A percentile compares a stretch with the other conserved stretches of the same genome.
These are phyloP conservation scores for Ifrita kowaldi DNA, from an alignment of 2,113 vertebrate genomes.

Conservation along the genomic window DNA sequence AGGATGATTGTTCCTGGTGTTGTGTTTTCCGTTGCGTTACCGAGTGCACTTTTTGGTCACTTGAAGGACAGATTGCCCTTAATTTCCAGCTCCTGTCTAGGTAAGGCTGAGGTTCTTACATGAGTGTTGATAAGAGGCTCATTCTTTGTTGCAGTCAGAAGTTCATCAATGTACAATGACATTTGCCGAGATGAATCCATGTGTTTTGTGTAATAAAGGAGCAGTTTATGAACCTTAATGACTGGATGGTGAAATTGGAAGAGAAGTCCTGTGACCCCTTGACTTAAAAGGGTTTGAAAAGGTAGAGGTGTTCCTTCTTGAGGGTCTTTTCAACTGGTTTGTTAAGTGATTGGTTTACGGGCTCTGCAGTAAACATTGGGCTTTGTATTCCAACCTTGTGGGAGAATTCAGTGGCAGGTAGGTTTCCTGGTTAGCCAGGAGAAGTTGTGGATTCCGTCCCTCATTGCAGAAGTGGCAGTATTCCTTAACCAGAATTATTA, in stretches of 20 bases:
- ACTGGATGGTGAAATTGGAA: not conserved
- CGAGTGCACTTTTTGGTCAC: not conserved
- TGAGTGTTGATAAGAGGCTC: not conserved
- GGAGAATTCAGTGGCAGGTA: not conserved
- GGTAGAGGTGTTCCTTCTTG: not conserved
- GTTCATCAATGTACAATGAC: not conserved
- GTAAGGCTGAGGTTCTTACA: not conserved
- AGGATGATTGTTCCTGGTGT: not conserved
- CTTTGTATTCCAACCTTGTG: not conserved
- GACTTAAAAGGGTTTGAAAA: not conserved
- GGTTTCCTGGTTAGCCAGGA: not conserved
- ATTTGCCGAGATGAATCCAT: not conserved
- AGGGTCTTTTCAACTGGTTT: not conserved
- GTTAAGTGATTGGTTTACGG: not conserved
- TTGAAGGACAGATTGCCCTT: not conserved
- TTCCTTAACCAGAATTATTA: not conserved
- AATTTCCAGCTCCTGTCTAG: not conserved
- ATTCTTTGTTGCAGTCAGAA: not conserved
- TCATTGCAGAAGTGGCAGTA: not conserved
- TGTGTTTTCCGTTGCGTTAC: not conserved
- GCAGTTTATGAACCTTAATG: not conserved
- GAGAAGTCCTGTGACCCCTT: not conserved
- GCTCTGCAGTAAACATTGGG: not conserved
- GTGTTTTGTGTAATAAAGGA: not conserved
- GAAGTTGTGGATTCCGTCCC: not conserved